Percentiles rank a stretch among this genome's conserved stretches.
phyloP scores from a whole-genome alignment of 1,140 invertebrate genomes.

The Laupala kohalensis region DNA sequence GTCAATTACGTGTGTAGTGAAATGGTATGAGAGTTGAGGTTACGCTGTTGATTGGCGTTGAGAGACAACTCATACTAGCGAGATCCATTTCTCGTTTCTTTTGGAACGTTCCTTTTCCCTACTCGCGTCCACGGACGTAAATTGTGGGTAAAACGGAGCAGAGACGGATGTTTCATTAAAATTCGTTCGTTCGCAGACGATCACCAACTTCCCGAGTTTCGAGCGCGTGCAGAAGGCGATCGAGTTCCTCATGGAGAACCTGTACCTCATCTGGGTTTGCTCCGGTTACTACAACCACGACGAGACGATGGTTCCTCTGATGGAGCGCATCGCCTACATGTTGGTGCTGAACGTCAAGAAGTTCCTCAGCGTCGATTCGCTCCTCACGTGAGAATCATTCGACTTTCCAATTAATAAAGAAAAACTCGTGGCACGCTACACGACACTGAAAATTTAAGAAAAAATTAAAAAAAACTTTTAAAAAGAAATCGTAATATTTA shows the following conservation, averaged over 20 bases:
- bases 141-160: no score
- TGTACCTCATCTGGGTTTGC: conserved; percentile 72
- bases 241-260: conserved; percentile 61
- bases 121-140: background rate
- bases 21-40: background rate
- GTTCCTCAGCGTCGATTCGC: conserved; percentile 50
- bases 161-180: background rate
- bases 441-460: no score
- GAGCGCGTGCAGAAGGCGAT: conserved; percentile 54
- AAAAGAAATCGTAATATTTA: no score
- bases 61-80: no score
- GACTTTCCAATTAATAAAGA: no score
- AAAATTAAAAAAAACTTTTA: no score
- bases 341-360: conserved; percentile 58
- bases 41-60: background rate
- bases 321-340: conserved; percentile 68
- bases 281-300: conserved; percentile 60
- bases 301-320: conserved; percentile 58
- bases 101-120: background rate
- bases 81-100: background rate
- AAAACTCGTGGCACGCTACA: no score
- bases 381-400: conserved; percentile 63
- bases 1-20: background rate
- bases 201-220: conserved; percentile 56
- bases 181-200: conserved; percentile 39